Conservation (phyloP, 2,888 invertebrate species). For the Hirtodrosophila cameraria region DNA sequence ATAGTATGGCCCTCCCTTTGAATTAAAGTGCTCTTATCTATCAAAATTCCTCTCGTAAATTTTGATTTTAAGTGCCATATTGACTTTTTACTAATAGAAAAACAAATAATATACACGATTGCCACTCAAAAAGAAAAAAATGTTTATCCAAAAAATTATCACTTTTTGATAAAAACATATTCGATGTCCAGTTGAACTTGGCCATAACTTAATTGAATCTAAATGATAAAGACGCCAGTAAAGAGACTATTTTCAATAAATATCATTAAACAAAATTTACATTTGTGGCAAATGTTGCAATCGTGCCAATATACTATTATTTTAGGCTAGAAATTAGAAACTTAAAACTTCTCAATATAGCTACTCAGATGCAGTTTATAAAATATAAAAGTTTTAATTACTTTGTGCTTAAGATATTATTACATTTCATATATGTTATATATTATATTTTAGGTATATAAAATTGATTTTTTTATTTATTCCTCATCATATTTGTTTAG, state of each 20-base stretch:
- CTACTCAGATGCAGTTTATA: not conserved
- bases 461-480: slow-evolving; percentile 14
- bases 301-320: too few relatives aligned
- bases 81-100: too few relatives aligned
- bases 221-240: too few relatives aligned
- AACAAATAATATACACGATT: too few relatives aligned
- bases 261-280: too few relatives aligned
- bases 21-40: not conserved
- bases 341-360: not conserved
- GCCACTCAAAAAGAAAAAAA: too few relatives aligned
- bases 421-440: not conserved
- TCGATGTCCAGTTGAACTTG: too few relatives aligned
- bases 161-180: too few relatives aligned
- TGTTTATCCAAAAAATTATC: too few relatives aligned
- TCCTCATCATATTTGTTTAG: slow-evolving; percentile 66
- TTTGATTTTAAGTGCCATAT: not conserved
- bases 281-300: too few relatives aligned
- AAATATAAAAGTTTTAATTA: not conserved
- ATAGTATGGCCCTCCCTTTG: not conserved
- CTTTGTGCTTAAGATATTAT: not conserved
- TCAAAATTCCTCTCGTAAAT: not conserved
- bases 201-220: too few relatives aligned
- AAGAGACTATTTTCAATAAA: too few relatives aligned
- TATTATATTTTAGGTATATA: not conserved
- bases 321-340: not conserved